Conservation (phyloP, 2,797 vertebrate species). For the Protosalanx chinensis region DNA sequence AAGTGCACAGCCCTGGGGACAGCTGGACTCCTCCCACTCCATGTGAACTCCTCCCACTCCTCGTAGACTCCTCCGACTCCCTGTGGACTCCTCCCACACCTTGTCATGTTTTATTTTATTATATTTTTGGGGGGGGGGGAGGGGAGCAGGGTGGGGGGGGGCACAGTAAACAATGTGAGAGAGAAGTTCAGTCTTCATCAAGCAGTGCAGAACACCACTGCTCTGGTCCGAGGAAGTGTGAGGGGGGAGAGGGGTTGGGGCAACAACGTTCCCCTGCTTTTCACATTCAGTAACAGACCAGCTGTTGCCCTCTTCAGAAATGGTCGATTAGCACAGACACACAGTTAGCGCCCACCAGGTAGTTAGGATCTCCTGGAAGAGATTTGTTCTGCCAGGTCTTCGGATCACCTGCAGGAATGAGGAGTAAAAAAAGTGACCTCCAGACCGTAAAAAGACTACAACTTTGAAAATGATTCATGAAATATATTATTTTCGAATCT, state of each 20-base stretch:
- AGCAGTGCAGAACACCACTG: slow-evolving; percentile 64
- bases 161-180: slow-evolving; percentile 73
- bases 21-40: slow-evolving; percentile 51
- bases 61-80: no score
- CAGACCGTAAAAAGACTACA: background rate
- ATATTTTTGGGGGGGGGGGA: slow-evolving; percentile 20
- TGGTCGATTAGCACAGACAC: slow-evolving; percentile 99
- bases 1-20: slow-evolving; percentile 48
- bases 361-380: slow-evolving; percentile 98
- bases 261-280: slow-evolving; percentile 40
- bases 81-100: slow-evolving; percentile 24
- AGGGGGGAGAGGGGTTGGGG: background rate
- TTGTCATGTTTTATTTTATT: slow-evolving; percentile 30
- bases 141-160: slow-evolving; percentile 4
- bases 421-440: background rate
- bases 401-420: slow-evolving; percentile 86
- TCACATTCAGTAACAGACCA: slow-evolving; percentile 87
- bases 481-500: background rate
- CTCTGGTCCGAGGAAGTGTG: slow-evolving; percentile 27
- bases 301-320: slow-evolving; percentile 91
- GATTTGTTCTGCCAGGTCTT: slow-evolving; percentile 99
- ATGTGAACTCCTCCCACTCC: no score
- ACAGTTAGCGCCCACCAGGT: slow-evolving; percentile 98
- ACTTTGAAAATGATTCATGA: background rate
- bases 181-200: slow-evolving; percentile 79